Base-by-base conservation (phyloP, 2,113 vertebrate genomes). In the Procavia capensis region DNA sequence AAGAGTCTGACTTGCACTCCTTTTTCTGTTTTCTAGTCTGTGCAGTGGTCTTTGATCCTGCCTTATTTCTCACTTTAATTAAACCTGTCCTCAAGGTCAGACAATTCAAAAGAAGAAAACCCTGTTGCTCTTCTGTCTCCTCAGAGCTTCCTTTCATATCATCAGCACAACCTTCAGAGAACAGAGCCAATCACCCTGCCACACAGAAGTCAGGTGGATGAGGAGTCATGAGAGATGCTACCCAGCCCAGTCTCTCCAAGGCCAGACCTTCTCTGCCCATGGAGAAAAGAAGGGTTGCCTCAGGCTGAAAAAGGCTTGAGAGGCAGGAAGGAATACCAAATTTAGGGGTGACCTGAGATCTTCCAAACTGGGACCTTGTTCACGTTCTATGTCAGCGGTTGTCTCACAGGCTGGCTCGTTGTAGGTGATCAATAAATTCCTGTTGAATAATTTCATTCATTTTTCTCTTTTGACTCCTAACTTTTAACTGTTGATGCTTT, bases 51-150 rank as follows among this genome's bases (percentile, higher is more conserved):
- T 92, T 96, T 78, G 13, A 87, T 81, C 45, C 29, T 70, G 57
- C 3, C 20, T 81, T 90, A 63, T 24, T 90, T 89, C 39, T 88
- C n/a, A 85, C 63, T 95, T 96, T 91, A 89, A 86, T 93, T 86
- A 94, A 88, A 83, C n/a, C 39, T 83, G 43, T 90, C 19, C 19
- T 61, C 31, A 57, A 81, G 92, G 39, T 84, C 39, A 92, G 39
- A 36, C 17, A 66, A 31, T 94, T 83, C n/a, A 75, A 93, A 89
- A 76, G 17, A 74, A 74, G 41, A 57, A 9, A 76, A 43, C 9
- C 36, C 64, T 54, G 8, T 54, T 95, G 13, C 20, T 50, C 29
- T 78, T 88, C 43, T 91, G 24, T 45, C n/a, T 87, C 43, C 10
- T 59, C n/a, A 81, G 25, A 66, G 5, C 41, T 50, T 47, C 16